A percentile compares a stretch with the other conserved stretches of the same genome.
phyloP scores from a whole-genome alignment of 1,140 invertebrate genomes.

The Zaprionus vittiger region DNA sequence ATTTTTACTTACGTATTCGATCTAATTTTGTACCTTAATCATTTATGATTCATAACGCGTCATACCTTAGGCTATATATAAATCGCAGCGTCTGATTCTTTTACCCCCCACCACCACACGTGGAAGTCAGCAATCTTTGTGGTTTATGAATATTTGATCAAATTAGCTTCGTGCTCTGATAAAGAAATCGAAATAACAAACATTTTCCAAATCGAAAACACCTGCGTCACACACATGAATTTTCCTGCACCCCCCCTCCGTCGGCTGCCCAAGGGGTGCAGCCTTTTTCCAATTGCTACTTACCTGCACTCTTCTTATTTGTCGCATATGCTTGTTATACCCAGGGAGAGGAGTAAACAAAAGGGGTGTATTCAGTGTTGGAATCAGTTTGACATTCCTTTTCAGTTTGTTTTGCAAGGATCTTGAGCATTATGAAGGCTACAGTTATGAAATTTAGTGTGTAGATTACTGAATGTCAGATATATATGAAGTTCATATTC shows the following conservation, averaged over 20 bases:
- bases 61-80: constrained; percentile 28
- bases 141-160: constrained; percentile 42
- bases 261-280: background rate
- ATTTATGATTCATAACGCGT: constrained; percentile 31
- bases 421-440: no score
- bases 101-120: background rate
- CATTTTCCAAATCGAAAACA: constrained; percentile 12
- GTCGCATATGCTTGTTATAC: constrained; percentile 32
- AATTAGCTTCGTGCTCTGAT: constrained; percentile 38
- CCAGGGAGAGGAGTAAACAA: background rate
- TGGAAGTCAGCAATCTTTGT: constrained; percentile 2
- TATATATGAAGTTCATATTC: background rate
- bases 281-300: background rate
- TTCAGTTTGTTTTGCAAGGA: no score
- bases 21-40: constrained; percentile 26
- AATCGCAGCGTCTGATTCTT: constrained; percentile 9
- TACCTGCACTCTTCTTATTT: constrained; percentile 31
- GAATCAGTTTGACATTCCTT: no score
- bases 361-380: background rate
- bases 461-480: background rate
- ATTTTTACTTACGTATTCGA: constrained; percentile 13
- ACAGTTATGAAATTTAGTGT: no score
- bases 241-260: background rate
- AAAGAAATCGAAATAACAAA: constrained; percentile 53
- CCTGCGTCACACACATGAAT: constrained; percentile 32